Percentiles rank a stretch among this genome's conserved stretches.
Conservation (phyloP, 2,888 invertebrate species). For the Fissipunctia ypsillon region DNA sequence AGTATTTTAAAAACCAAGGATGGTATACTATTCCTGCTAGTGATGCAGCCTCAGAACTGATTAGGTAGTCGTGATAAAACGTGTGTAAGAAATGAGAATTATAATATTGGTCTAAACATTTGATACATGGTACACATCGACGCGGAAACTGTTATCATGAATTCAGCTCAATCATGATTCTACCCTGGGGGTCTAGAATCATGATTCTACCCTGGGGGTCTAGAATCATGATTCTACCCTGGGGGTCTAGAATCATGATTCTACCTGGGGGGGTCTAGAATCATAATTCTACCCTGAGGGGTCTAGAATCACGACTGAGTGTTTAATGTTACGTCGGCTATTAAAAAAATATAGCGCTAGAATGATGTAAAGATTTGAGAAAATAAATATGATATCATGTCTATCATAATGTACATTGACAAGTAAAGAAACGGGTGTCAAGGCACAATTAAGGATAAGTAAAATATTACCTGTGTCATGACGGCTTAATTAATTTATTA, state of each 20-base stretch:
- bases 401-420: too few relatives aligned
- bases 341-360: background rate
- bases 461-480: background rate
- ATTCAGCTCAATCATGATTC: background rate
- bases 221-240: background rate
- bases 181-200: background rate
- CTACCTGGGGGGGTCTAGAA: too few relatives aligned
- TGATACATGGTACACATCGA: background rate
- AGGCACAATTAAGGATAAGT: background rate
- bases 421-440: background rate
- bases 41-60: background rate
- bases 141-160: background rate
- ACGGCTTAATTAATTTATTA: background rate
- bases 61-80: too few relatives aligned
- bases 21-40: background rate
- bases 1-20: background rate
- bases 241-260: background rate
- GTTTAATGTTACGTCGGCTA: background rate
- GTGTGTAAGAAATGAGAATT: background rate
- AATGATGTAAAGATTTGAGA: too few relatives aligned
- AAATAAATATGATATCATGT: too few relatives aligned
- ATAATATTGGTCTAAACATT: background rate
- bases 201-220: too few relatives aligned
- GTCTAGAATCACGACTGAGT: background rate
- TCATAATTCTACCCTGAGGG: too few relatives aligned